Conservation (phyloP, 2,888 invertebrate species). For the Drosophila rellima region DNA sequence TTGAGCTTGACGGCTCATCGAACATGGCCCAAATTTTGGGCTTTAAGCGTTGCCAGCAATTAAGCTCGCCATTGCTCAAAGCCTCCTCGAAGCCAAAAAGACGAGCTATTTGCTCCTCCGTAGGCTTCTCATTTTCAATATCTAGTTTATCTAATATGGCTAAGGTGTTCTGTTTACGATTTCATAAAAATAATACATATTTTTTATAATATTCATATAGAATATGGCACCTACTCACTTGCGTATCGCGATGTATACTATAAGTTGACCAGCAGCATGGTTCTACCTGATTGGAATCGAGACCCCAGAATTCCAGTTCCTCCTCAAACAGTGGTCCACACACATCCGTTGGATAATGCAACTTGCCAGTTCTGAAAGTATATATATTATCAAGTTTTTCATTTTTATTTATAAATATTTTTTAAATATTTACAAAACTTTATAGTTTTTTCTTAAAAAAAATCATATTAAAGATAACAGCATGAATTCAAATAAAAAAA, state of each 20-base stretch:
- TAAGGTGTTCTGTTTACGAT: conserved; percentile 91
- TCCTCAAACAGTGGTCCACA: conserved; percentile 98
- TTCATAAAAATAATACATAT: background rate
- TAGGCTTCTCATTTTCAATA: conserved; percentile 96
- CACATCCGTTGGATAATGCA: conserved; percentile 98
- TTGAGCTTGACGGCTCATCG: conserved; percentile 98
- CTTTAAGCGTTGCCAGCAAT: conserved; percentile 95
- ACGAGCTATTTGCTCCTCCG: conserved; percentile 96
- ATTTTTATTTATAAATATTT: too few relatives aligned
- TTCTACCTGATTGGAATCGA: conserved; percentile 98
- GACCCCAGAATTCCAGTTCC: conserved; percentile 98
- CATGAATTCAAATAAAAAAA: too few relatives aligned
- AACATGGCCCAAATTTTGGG: conserved; percentile 98
- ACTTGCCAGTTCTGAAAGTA: conserved; percentile 93
- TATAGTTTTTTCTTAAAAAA: too few relatives aligned
- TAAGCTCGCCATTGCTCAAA: conserved; percentile 91
- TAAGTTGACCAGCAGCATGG: conserved; percentile 99
- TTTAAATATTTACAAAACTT: too few relatives aligned
- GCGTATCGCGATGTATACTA: conserved; percentile 93
- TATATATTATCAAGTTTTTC: too few relatives aligned
- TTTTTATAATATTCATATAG: background rate
- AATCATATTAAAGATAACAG: too few relatives aligned
- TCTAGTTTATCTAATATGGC: conserved; percentile 98
- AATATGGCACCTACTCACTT: conserved; percentile 86
- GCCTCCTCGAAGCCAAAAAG: conserved; percentile 96